Base-by-base conservation (phyloP, 2,888 invertebrate genomes). In the Drosophila paracracens region DNA sequence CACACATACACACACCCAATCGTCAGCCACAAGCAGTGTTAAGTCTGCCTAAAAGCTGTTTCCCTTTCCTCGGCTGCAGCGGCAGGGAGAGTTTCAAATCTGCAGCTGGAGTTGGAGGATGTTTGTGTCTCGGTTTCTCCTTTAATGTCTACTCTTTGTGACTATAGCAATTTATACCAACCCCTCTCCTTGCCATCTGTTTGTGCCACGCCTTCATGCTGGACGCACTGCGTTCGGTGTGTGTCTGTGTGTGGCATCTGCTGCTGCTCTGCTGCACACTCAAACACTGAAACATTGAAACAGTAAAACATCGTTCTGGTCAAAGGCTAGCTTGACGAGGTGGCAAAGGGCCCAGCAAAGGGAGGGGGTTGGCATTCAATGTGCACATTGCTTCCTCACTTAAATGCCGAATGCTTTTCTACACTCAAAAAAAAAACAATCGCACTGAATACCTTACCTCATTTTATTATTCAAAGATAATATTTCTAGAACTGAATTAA, bases 41-140 rank as follows among this genome's bases (percentile, higher is more conserved):
- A 25, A 18, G 46, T n/a, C 52, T 53, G 21, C 38, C 54, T 33
- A 27, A 11, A 25, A 40, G 46, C 48, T 33, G 31, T 16, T 29
- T 25, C 27, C 25, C 6, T 8, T 10, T 18, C 48, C 29, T 4
- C 51, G 16, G 7, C 16, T 25, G 25, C 35, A 33, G 13, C 40
- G n/a, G 40, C 58, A 50, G 16, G 25, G 57, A 36, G 43, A 52
- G 36, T 43, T 57, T 40, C 25, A 54, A 48, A 46, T 63, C 51
- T 70, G n/a, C 27, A 64, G 65, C 40, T 50, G 43, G 21, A 8
- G 46, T 16, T 25, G 46, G 8, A 46, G 46, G 21, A 46, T 70
- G 63, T 75, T 53, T 60, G 65, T 65, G 59, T 62, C 61, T 71
- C 51, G 51, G 43, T 36, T 67, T 48, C 48, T 21, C 38, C 52